Percentiles rank a stretch among this genome's conserved stretches.
phyloP scores from a whole-genome alignment of 2,888 invertebrate species.

The Cheilosia variabilis region DNA sequence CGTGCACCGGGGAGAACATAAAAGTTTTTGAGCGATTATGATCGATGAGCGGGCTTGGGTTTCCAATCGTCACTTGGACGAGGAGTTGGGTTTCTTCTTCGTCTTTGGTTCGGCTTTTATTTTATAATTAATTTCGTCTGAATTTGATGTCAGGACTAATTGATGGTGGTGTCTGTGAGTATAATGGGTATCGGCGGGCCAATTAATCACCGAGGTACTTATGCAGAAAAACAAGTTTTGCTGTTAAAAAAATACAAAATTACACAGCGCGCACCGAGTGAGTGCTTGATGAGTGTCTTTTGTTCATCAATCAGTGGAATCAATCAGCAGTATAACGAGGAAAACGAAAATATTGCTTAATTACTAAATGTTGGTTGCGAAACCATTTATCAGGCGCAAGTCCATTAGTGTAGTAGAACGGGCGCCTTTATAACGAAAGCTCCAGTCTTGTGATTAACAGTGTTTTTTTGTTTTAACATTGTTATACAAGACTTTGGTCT shows the following conservation, averaged over 20 bases:
- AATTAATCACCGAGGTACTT: slow-evolving; percentile 52
- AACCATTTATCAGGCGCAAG: slow-evolving; percentile 18
- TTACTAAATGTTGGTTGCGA: slow-evolving; percentile 36
- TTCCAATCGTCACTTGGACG: slow-evolving; percentile 38
- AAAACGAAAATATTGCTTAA: slow-evolving; percentile 41
- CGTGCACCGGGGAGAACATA: slow-evolving; percentile 33
- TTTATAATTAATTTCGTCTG: slow-evolving; percentile 40
- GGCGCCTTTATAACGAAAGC: slow-evolving; percentile 41
- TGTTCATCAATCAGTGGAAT: slow-evolving; percentile 63
- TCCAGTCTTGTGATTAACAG: slow-evolving; percentile 35
- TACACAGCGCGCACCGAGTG: slow-evolving; percentile 13
- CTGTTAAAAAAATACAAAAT: slow-evolving; percentile 12
- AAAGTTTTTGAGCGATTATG: slow-evolving; percentile 64
- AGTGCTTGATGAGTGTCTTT: slow-evolving; percentile 53
- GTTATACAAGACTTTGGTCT: not conserved
- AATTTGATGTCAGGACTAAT: slow-evolving; percentile 57
- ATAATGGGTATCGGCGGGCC: slow-evolving; percentile 14
- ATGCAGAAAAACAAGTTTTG: slow-evolving; percentile 33
- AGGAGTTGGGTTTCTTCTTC: slow-evolving; percentile 6
- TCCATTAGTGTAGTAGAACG: slow-evolving; percentile 26
- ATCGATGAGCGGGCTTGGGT: slow-evolving; percentile 39
- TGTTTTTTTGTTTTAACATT: not conserved
- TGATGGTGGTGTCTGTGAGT: slow-evolving; percentile 27
- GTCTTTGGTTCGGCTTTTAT: not conserved
- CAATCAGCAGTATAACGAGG: slow-evolving; percentile 39